phyloP scores from a whole-genome alignment of 2,797 vertebrate species.

The Neoniphon sammara region DNA sequence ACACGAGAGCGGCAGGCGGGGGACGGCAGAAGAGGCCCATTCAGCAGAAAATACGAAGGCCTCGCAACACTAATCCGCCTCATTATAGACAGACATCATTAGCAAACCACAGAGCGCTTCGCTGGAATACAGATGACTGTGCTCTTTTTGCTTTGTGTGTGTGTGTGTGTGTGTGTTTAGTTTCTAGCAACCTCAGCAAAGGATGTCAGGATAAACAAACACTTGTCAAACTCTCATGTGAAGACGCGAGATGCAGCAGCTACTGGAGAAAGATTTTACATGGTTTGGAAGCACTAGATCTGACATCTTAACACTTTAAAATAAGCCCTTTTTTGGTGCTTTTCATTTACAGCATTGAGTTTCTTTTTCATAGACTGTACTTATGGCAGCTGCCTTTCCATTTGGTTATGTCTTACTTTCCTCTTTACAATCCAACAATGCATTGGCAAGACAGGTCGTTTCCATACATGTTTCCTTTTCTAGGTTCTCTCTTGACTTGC shows the following conservation, averaged over 20 bases:
- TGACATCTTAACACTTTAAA: conserved; percentile 17
- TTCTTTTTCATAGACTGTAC: too few species aligned
- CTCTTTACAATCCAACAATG: conserved; percentile 1
- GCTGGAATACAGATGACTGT: conserved; percentile 61
- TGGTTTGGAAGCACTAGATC: conserved; percentile 21
- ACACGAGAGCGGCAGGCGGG: conserved; percentile 34
- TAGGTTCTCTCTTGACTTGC: conserved; percentile 5
- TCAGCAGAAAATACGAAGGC: conserved; percentile 74
- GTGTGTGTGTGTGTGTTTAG: conserved; percentile 28
- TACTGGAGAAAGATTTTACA: conserved; percentile 42
- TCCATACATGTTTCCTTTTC: not conserved
- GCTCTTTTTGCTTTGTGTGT: conserved; percentile 50
- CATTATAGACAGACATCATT: conserved; percentile 78
- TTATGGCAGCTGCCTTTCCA: too few species aligned
- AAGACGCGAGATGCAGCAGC: conserved; percentile 37
- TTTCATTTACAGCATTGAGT: conserved; percentile 20
- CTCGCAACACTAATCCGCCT: conserved; percentile 69
- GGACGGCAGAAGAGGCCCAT: conserved; percentile 53
- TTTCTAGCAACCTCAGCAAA: conserved; percentile 50
- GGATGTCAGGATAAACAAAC: conserved; percentile 42
- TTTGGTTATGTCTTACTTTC: not conserved
- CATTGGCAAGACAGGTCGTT: not conserved
- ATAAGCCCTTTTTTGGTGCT: conserved; percentile 18
- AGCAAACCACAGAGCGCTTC: conserved; percentile 66
- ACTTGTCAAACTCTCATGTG: conserved; percentile 39